Base-by-base conservation (phyloP, 2,797 vertebrate species). In the Manis pentadactyla region DNA sequence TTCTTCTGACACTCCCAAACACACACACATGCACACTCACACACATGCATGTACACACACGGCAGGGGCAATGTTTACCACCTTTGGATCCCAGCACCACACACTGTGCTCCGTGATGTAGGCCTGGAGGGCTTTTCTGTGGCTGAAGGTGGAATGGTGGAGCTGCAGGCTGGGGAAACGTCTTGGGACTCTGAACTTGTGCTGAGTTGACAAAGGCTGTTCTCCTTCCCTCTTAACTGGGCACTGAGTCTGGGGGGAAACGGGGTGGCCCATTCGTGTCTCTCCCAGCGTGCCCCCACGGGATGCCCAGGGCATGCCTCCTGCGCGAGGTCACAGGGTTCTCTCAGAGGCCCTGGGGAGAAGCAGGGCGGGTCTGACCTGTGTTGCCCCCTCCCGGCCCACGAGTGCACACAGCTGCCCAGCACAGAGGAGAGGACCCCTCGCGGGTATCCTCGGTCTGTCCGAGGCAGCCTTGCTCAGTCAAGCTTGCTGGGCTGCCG, bases 301-400 rank as follows among this genome's bases (percentile, higher is more conserved):
- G n/a, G 25, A 46, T 1, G 2, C 42, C 31, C 66, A 39, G 46
- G 25, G 29, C 4, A 0, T 0, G 31, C 42, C 51, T 31, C 66
- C 55, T 34, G 19, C 13, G 15, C 27, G 25, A 51, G 55, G 59
- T 39, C 27, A 4, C 42, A 37, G 11, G 39, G 15, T 10, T 5
- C 27, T 15, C 90, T 15, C 15, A 0, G 79, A 75, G 46, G 55
- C 3, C 9, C 34, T 49, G 3, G 29, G 1, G 25, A 61, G 59
- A 46, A 1, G 34, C 18, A 13, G 37, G 27, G 61, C 9, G 21
- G 31, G 23, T 57, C 61, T 18, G 23, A 5, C 51, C 39, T 23
- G 15, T 6, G 13, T n/a, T 0, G 3, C 37, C 7, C 8, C 17
- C 15, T 55, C 34, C 61, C 1, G 5, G 61, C 2, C 71, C 81